Base-by-base conservation (phyloP, 2,113 vertebrate species). In the Ancistrus triradiatus region DNA sequence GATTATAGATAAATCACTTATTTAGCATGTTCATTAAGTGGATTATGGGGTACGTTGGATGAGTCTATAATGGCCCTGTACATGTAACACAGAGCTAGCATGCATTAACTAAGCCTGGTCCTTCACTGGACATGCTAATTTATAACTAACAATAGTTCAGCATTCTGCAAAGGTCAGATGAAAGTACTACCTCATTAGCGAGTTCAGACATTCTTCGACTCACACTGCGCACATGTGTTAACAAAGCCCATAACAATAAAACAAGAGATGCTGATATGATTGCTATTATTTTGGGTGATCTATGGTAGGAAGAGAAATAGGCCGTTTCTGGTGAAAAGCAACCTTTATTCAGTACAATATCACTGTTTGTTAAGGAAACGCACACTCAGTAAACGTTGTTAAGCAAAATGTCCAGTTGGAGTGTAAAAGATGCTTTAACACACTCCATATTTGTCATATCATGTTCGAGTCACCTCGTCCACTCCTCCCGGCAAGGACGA, bases 401-500 rank as follows among this genome's bases (percentile, higher is more conserved):
- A 55, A 40, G 13, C 40, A 65, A 37, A 47, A 18, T 55, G 13
- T 46, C 22, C 21, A 46, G 24, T 8, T 38, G 35, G 51, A 22
- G 7, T n/a, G 6, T 35, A 27, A 60, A 60, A 60, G 58, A 40
- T 49, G 59, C 59, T 49, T 49, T 49, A 48, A n/a, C 19, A 48
- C 38, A n/a, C 25, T 21, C 49, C 1, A 18, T 17, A 42, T 40
- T 53, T 53, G 61, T 53, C 49, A 6, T 37, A 19, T 57, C 31
- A 17, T 22, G 44, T 65, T 37, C 18, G 11, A 44, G 28, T 63
- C 46, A 33, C 27, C 60, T 22, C 35, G 15, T 38, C 24, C 17
- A 17, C 22, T 57, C 47, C 66, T 49, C 59, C 18, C 8, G 56
- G 66, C 60, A 64, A 73, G 71, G 71, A 65, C 60, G 28, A 19